Evolutionary conservation across 2,113 vertebrate genomes (phyloP), one percentile per base, ranked within the genome.

Genomic region (Onychostruthus taczanowskii): DNA sequence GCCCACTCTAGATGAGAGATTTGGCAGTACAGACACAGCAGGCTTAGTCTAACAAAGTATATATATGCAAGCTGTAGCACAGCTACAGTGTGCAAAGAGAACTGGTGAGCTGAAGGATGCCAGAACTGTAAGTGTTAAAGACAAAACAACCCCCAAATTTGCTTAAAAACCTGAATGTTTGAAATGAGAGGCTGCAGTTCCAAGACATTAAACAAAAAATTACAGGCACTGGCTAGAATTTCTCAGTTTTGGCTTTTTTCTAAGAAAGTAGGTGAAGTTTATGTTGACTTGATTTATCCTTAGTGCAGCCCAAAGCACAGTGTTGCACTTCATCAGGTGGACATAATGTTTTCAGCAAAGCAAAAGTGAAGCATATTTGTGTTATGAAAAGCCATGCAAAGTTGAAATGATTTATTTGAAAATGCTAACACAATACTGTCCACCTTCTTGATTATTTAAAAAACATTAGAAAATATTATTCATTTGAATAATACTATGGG

Each of bases 71-170:
- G 30, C 33, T 66, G 33, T 43, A 56, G 56, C 12, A 43, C 24
- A 80, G 21, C 31, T 62, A 7, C 56, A 58, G 1, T 39, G 23
- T 9, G 37, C n/a, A 64, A 69, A 47, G 20, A 55, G 49, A 75
- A 28, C 17, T 14, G 23, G 24, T 49, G 19, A 75, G 30, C 37
- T 76, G 63, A 67, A 52, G 52, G 15, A 28, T 62, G 13, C 30
- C 30, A 66, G 41, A 79, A 16, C 16, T 11, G 26, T 23, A 9
- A 52, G 35, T 39, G 9, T 21, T 68, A 52, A 56, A 39, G 21
- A 31, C 10, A 44, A 64, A 92, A 22, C 33, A 0, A 0, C 9
- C 20, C 0, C 20, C 6, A 33, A 43, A 41, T 28, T 9, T 14
- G 0, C 33, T 35, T 50, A 33, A 74, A 61, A 33, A 31, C 33